A percentile compares a stretch with the other conserved stretches of the same genome.
Conservation (phyloP, 2,113 vertebrate species). For the Anser cygnoides region DNA sequence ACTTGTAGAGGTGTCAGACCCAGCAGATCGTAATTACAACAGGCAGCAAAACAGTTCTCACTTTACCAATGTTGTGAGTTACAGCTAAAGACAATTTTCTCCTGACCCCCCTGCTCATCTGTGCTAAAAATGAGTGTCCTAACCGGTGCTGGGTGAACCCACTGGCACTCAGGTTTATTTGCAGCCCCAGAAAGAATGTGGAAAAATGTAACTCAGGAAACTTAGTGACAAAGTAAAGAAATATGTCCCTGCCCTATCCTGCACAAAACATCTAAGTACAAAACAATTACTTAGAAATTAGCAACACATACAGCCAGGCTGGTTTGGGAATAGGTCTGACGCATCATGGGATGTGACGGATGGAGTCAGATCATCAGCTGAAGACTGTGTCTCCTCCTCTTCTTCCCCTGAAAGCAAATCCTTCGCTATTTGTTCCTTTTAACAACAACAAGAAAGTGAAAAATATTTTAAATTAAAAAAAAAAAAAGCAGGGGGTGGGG, state of each 20-base stretch:
- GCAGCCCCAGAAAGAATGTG: background rate
- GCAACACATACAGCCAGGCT: conserved; percentile 74
- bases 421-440: conserved; percentile 88
- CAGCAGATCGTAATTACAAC: background rate
- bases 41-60: background rate
- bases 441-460: conserved; percentile 69
- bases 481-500: background rate
- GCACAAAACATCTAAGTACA: background rate
- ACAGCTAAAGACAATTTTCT: background rate
- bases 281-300: background rate
- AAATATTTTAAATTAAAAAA: conserved; percentile 26
- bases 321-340: conserved; percentile 83
- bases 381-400: conserved; percentile 85
- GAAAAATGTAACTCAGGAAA: background rate
- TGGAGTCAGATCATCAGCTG: conserved; percentile 85
- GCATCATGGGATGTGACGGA: conserved; percentile 87
- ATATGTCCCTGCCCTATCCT: background rate
- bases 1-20: background rate
- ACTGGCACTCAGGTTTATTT: background rate
- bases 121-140: background rate
- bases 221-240: background rate
- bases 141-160: background rate
- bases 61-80: background rate
- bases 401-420: conserved; percentile 88
- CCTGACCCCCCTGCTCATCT: background rate